Evolutionary conservation across 2,888 invertebrate genomes (phyloP).

Genomic region (Apoderus coryli): DNA sequence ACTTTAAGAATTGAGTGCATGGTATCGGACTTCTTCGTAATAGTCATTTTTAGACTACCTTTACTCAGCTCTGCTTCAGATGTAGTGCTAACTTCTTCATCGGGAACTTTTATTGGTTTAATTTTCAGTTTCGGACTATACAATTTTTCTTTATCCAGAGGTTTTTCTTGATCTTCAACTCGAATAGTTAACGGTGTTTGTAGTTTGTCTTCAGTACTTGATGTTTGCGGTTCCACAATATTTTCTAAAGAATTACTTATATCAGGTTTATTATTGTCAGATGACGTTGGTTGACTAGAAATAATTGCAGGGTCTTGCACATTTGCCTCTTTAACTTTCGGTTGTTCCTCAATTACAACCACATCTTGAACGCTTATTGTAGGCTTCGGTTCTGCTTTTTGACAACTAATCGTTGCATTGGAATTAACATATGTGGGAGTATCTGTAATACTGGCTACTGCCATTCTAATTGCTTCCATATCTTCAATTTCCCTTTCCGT

Average conservation of each 20-base stretch:
- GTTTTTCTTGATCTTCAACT: constrained; percentile 21
- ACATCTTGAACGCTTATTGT: too few species aligned
- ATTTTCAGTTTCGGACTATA: constrained; percentile 32
- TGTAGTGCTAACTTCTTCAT: constrained; percentile 22
- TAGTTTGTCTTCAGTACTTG: too few species aligned
- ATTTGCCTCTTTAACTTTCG: too few species aligned
- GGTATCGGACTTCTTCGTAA: constrained; percentile 30
- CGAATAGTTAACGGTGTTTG: constrained; percentile 14
- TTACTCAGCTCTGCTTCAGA: constrained; percentile 19
- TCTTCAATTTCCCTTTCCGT: constrained; percentile 19
- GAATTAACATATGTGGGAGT: too few species aligned
- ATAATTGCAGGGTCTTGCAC: too few species aligned
- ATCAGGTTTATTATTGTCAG: too few species aligned
- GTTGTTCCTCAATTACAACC: too few species aligned
- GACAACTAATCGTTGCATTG: too few species aligned
- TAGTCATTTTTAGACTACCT: constrained; percentile 30
- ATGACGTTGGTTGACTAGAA: too few species aligned
- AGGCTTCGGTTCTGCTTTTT: too few species aligned
- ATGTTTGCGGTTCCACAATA: too few species aligned
- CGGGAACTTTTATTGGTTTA: constrained; percentile 28
- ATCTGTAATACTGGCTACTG: constrained; percentile 22
- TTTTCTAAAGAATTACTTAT: too few species aligned
- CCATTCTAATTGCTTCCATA: constrained; percentile 20
- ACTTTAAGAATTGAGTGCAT: constrained; percentile 31
- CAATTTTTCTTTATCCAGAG: constrained; percentile 17